Conservation (phyloP, 30 jellyfish, hydroid and myxozoan genomes). For the Nemopilema nomurai region DNA sequence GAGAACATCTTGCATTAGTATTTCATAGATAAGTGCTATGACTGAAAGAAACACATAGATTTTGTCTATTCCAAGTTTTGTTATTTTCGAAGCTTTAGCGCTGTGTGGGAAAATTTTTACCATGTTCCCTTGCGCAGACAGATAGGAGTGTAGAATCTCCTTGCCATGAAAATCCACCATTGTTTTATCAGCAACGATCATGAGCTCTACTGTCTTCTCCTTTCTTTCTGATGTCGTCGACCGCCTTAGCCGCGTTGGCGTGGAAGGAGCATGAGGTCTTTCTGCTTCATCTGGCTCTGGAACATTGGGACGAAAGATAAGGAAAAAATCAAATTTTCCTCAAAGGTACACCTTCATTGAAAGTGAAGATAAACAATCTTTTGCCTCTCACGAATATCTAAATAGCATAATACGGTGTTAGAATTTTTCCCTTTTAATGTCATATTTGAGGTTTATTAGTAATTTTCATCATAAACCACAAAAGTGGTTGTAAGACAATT, state of each 20-base stretch:
- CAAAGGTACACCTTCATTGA: too few species aligned
- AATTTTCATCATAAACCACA: too few species aligned
- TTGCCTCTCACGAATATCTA: not conserved
- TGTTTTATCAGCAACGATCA: conserved; percentile 81
- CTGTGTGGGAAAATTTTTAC: too few species aligned
- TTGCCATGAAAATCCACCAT: conserved; percentile 70
- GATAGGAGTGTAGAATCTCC: conserved; percentile 66
- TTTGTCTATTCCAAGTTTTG: too few species aligned
- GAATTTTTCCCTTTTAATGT: not conserved
- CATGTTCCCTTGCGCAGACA: conserved; percentile 74
- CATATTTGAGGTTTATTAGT: not conserved
- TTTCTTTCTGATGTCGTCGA: conserved; percentile 6
- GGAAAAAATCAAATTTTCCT: not conserved
- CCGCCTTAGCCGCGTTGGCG: conserved; percentile 17
- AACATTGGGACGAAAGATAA: not conserved
- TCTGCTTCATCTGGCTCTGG: not conserved
- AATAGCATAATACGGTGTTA: not conserved
- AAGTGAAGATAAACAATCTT: not conserved
- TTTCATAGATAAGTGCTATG: too few species aligned
- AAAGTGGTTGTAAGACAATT: not conserved
- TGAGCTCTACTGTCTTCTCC: conserved; percentile 73
- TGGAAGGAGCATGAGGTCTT: not conserved
- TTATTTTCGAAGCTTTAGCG: too few species aligned
- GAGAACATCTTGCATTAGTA: not conserved
- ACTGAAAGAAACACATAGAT: too few species aligned